A percentile compares a stretch with the other conserved stretches of the same genome.
These are phyloP conservation scores for Babyrousa celebensis DNA, from an alignment of 2,797 vertebrate species.

Conservation along the genomic window DNA sequence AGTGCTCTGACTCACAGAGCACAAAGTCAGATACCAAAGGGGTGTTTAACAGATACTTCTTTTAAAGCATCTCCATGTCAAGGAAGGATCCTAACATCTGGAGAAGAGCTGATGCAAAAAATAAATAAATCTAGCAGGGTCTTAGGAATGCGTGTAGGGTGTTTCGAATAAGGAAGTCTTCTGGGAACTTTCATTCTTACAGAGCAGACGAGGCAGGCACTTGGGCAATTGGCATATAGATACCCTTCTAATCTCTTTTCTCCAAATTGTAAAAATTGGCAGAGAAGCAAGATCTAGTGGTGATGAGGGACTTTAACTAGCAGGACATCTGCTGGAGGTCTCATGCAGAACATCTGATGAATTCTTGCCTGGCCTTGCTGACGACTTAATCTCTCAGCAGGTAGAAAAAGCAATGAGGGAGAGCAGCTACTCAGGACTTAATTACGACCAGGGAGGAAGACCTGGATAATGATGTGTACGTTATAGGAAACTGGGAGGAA, in stretches of 20 bases:
- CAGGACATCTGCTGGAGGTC: constrained; percentile 74
- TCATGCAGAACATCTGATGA: constrained; percentile 59
- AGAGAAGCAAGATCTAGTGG: constrained; percentile 65
- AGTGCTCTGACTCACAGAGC: background rate
- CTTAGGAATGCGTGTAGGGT: background rate
- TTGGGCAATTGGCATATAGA: background rate
- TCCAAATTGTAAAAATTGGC: constrained; percentile 69
- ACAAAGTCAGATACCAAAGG: background rate
- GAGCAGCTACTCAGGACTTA: constrained; percentile 45
- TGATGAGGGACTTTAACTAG: constrained; percentile 63
- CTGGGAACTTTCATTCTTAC: constrained; percentile 13
- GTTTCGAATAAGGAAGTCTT: background rate
- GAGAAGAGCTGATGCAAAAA: background rate
- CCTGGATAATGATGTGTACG: background rate
- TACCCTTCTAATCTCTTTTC: constrained; percentile 64
- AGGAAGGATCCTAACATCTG: background rate
- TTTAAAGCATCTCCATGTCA: background rate
- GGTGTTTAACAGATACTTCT: background rate
- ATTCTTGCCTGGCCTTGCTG: constrained; percentile 41
- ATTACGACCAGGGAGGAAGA: constrained; percentile 48
- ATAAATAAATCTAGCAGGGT: background rate
- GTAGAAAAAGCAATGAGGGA: constrained; percentile 53
- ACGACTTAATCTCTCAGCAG: constrained; percentile 73
- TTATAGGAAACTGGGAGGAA: background rate
- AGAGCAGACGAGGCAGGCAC: background rate